Conservation (phyloP, 2,888 invertebrate species). For the Phortica okadai region DNA sequence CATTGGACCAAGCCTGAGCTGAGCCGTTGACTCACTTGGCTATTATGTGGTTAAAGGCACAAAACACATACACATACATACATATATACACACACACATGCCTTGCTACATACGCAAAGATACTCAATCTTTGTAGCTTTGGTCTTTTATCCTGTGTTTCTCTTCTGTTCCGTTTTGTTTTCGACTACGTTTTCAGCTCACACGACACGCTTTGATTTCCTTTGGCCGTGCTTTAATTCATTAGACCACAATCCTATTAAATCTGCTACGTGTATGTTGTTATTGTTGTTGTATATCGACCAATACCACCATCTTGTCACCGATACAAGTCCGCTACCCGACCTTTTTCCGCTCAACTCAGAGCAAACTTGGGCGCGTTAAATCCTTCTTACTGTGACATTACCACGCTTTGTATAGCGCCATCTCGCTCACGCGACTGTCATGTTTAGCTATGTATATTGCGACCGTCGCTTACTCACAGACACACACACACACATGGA, state of each 20-base stretch:
- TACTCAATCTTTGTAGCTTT: conserved; percentile 29
- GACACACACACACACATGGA: neutral
- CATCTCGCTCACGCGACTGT: conserved; percentile 32
- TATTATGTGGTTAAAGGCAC: conserved; percentile 55
- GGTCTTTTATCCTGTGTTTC: neutral
- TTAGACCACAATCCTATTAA: conserved; percentile 64
- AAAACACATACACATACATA: conserved; percentile 39
- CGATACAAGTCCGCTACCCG: neutral
- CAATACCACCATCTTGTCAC: no score
- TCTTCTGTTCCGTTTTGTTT: conserved; percentile 36
- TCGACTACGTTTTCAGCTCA: conserved; percentile 19
- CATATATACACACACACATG: conserved; percentile 38
- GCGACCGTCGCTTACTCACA: neutral
- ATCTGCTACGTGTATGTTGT: conserved; percentile 34
- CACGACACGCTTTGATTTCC: conserved; percentile 45
- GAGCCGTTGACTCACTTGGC: conserved; percentile 34
- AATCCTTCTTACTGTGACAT: conserved; percentile 40
- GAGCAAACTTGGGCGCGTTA: neutral
- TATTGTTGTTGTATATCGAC: neutral
- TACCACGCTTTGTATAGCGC: conserved; percentile 44
- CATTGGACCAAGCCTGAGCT: conserved; percentile 25
- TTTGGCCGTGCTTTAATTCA: conserved; percentile 59
- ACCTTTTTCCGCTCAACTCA: neutral
- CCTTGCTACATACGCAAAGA: neutral
- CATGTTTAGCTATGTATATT: conserved; percentile 44